Evolutionary conservation across 2,113 vertebrate genomes (phyloP).

Genomic region (Archocentrus centrarchus): DNA sequence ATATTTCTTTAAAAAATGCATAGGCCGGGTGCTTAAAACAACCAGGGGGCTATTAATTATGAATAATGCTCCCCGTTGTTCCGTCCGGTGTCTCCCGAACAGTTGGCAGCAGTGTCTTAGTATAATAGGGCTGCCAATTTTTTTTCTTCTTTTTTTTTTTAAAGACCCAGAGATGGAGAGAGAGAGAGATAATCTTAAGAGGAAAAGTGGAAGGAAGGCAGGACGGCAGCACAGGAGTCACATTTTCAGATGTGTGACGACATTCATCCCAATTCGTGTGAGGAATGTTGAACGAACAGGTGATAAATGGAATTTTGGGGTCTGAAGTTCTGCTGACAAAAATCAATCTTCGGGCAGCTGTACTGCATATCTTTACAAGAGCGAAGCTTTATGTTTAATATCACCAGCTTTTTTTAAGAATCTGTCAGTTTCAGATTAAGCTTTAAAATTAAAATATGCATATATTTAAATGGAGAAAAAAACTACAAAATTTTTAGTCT

Average conservation of each 20-base stretch:
- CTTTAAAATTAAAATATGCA: not conserved
- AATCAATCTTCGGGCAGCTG: not conserved
- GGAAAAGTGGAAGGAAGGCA: constrained; percentile 4
- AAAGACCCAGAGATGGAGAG: not conserved
- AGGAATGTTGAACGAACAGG: constrained; percentile 24
- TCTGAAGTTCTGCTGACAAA: not conserved
- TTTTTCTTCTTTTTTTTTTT: not conserved
- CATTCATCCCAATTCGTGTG: not conserved
- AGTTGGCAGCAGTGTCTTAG: constrained; percentile 57
- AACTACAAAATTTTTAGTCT: not conserved
- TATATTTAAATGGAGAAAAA: not conserved
- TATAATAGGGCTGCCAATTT: constrained; percentile 54
- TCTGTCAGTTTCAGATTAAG: not conserved
- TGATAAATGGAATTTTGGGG: constrained; percentile 19
- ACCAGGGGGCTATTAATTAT: constrained; percentile 76
- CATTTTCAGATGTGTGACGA: constrained; percentile 11
- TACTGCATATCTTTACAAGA: not conserved
- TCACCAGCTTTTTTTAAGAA: not conserved
- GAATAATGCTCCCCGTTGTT: constrained; percentile 63
- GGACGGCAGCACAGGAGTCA: constrained; percentile 45
- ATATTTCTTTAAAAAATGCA: constrained; percentile 81
- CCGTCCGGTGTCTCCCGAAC: constrained; percentile 67
- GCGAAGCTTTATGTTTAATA: not conserved
- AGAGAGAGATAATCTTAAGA: not conserved
- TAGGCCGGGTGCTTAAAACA: constrained; percentile 72